These are phyloP conservation scores for Agrypnus murinus DNA, from an alignment of 2,888 invertebrate species.

Conservation along the genomic window DNA sequence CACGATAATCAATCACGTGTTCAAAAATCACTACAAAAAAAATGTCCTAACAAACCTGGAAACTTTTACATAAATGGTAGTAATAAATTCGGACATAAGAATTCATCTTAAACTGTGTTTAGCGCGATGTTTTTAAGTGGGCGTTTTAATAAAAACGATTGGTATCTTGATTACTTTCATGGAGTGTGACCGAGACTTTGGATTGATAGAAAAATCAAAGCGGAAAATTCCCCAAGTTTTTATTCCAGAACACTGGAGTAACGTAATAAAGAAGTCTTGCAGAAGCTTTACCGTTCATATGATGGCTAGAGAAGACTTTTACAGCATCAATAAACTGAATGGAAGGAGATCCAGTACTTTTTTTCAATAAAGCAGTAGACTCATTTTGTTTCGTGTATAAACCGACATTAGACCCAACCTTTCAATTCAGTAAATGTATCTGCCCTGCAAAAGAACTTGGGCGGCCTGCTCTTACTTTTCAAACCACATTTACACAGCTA, in stretches of 20 bases:
- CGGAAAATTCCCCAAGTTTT: conserved; percentile 7
- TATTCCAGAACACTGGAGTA: conserved; percentile 3
- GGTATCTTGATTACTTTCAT: too few relatives aligned
- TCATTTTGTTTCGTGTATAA: conserved; percentile 2
- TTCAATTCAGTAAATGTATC: neutral
- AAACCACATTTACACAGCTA: neutral
- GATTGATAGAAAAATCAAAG: neutral
- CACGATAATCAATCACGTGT: too few relatives aligned
- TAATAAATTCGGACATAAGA: too few relatives aligned
- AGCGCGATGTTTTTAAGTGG: too few relatives aligned
- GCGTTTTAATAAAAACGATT: too few relatives aligned
- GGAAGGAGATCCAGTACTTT: neutral
- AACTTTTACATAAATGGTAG: too few relatives aligned
- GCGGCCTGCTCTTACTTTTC: neutral
- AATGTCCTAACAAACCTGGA: too few relatives aligned
- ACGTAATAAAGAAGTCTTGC: neutral
- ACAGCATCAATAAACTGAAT: neutral
- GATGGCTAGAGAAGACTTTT: neutral
- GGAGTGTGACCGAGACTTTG: conserved; percentile 38
- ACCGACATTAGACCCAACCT: neutral
- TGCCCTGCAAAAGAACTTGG: neutral
- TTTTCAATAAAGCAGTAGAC: neutral
- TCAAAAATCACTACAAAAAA: too few relatives aligned
- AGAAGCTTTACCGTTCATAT: neutral
- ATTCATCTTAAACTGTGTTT: too few relatives aligned